Percentiles rank a stretch among this genome's conserved stretches.
Evolutionary conservation across 2,888 invertebrate genomes (phyloP).

Genomic region (Sericinus montela): DNA sequence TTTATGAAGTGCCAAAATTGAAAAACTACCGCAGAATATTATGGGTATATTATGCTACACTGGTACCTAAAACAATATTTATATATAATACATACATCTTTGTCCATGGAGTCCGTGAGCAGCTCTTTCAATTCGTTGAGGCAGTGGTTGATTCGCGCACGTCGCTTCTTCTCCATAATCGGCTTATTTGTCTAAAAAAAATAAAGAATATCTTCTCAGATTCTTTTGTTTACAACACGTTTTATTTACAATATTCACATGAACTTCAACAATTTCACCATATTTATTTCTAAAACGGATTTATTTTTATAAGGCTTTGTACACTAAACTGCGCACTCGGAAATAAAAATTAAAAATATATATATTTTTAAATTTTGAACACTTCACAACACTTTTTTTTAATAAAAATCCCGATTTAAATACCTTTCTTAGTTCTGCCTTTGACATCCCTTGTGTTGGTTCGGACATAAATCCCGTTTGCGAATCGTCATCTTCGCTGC

Average conservation of each 20-base stretch:
- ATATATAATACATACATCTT: conserved; percentile 86
- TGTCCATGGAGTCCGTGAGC: conserved; percentile 90
- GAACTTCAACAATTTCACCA: not conserved
- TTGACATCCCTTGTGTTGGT: conserved; percentile 79
- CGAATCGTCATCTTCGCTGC: conserved; percentile 81
- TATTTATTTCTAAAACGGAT: not conserved
- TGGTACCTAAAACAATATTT: no score
- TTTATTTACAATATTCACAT: not conserved
- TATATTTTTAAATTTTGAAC: not conserved
- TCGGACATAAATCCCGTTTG: conserved; percentile 71
- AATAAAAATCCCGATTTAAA: not conserved
- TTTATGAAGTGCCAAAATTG: no score
- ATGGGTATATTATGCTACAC: no score
- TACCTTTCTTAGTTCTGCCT: conserved; percentile 84
- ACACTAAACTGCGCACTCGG: no score
- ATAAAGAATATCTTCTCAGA: not conserved
- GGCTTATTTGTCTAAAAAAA: conserved; percentile 92
- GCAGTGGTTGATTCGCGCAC: conserved; percentile 94
- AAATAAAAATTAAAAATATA: not conserved
- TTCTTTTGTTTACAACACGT: not conserved
- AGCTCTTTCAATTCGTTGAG: conserved; percentile 92
- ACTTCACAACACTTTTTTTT: not conserved
- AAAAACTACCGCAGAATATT: no score
- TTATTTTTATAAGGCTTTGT: no score
- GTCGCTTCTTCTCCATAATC: conserved; percentile 94